These are phyloP conservation scores for Troides oblongomaculatus DNA, from an alignment of 2,888 invertebrate genomes.

Conservation along the genomic window DNA sequence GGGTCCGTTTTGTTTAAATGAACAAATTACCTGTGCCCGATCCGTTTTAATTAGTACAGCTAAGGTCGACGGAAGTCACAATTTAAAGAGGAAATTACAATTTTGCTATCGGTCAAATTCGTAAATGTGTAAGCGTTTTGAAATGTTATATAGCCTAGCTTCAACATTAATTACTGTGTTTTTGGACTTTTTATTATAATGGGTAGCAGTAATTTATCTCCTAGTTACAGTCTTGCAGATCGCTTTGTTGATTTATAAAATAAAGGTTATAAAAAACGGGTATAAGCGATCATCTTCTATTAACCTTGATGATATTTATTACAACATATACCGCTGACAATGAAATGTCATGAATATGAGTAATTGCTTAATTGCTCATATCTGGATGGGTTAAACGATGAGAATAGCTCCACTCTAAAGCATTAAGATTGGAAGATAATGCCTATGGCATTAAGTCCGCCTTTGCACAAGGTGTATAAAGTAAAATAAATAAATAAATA, in stretches of 20 bases:
- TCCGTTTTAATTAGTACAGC: slow-evolving; percentile 14
- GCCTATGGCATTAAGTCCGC: no score
- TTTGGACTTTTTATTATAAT: background rate
- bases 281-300: background rate
- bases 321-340: slow-evolving; percentile 5
- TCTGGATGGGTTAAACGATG: slow-evolving; percentile 12
- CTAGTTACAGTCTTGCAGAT: background rate
- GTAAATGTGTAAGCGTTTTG: background rate
- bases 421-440: no score
- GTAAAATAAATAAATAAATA: no score
- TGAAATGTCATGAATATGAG: slow-evolving; percentile 17
- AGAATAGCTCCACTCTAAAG: slow-evolving; percentile 1
- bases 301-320: slow-evolving; percentile 12
- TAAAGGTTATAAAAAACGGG: background rate
- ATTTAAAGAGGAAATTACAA: slow-evolving; percentile 2
- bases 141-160: background rate
- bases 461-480: no score
- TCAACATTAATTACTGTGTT: background rate
- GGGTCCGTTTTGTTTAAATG: slow-evolving; percentile 1
- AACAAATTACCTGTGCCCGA: slow-evolving; percentile 8
- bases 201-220: background rate
- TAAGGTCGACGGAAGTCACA: slow-evolving; percentile 16
- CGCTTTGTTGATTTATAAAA: background rate
- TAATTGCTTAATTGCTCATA: slow-evolving; percentile 23
- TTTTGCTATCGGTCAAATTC: background rate